A percentile compares a stretch with the other conserved stretches of the same genome.
These are phyloP conservation scores for Sapajus apella DNA, from an alignment of 2,113 vertebrate species.

Conservation along the genomic window DNA sequence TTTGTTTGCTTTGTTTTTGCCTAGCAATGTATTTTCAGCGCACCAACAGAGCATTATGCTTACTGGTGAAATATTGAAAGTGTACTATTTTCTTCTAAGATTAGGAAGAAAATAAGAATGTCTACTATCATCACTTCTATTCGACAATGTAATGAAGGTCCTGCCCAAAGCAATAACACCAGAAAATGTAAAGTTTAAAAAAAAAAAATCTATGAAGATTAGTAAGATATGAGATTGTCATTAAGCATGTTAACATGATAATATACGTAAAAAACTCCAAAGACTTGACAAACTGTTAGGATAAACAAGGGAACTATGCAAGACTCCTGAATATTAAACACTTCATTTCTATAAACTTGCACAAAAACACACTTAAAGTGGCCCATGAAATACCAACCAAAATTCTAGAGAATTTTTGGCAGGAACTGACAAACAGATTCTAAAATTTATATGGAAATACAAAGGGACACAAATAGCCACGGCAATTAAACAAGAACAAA, in stretches of 20 bases:
- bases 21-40: background rate
- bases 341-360: background rate
- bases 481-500: background rate
- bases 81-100: background rate
- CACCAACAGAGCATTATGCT: background rate
- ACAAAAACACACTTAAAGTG: background rate
- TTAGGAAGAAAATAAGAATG: background rate
- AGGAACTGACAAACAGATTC: background rate
- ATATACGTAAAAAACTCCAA: background rate
- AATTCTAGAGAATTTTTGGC: background rate
- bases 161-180: background rate
- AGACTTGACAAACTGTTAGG: background rate
- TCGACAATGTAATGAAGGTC: background rate
- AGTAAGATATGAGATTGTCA: background rate
- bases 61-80: conserved; percentile 9
- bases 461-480: background rate
- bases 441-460: background rate
- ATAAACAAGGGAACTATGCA: background rate
- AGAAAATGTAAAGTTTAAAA: background rate
- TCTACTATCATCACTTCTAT: background rate
- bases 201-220: background rate
- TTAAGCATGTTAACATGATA: conserved; percentile 16
- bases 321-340: background rate
- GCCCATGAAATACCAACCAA: background rate
- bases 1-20: background rate